Evolutionary conservation across 1,140 invertebrate genomes (phyloP), one percentile per base, ranked within the genome.

Genomic region (Dryas iulia): DNA sequence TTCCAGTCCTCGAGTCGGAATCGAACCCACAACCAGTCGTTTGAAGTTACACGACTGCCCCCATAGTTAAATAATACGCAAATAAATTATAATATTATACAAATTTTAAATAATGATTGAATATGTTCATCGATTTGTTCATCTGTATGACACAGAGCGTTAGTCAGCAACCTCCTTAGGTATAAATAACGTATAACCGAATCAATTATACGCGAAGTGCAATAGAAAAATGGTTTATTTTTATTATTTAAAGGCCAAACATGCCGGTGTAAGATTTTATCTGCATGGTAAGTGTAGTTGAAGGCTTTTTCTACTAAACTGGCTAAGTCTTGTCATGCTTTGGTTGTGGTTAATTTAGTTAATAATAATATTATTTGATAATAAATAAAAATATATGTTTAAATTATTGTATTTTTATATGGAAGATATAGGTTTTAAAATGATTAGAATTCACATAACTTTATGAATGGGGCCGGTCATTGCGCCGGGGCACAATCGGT

Each of bases 111-210:
- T 47, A 6, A 8, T 47, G 39, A 47, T 66, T 11, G n/a, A 33
- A 31, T 31, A 21, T 31, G 28, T 59, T 53, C 39, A 26, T 59
- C 35, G 3, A 7, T 35, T n/a, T 24, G 26, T 53, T 6, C 8
- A 56, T 31, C 65, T 52, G 61, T 73, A 66, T 75, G 65, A 72
- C 65, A 73, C 69, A 59, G 14, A 1, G 52, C 33, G 47, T 79
- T 77, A 79, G 69, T 79, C 78, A 79, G 18, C 47, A 65, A 35
- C 73, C 71, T 75, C 66, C 60, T 53, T 58, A 23, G 39, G 59
- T 56, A 58, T 63, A 47, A 59, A 72, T 68, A 72, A 71, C 54
- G 47, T 53, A 61, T 61, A 18, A 47, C 59, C 59, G 12, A 62
- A 62, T 62, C 59, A 62, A 62, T 62, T 62, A 62, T 60, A 62